phyloP scores from a whole-genome alignment of 2,888 invertebrate species.

The Meiosimyza decipiens region DNA sequence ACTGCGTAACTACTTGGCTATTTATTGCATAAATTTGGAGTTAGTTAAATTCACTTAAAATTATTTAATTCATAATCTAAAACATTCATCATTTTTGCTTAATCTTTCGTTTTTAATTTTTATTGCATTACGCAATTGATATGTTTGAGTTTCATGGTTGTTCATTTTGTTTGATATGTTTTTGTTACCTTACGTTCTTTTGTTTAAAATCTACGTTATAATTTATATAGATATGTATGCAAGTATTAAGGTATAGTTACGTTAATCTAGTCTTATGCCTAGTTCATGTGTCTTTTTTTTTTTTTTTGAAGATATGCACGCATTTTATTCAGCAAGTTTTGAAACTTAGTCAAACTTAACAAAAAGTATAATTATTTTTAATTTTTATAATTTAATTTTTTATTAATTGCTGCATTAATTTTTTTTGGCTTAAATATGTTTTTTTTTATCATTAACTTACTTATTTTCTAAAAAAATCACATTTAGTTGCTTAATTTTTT shows the following conservation, averaged over 20 bases:
- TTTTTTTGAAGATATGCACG: conserved; percentile 52
- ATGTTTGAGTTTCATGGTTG: conserved; percentile 65
- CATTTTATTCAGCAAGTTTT: conserved; percentile 57
- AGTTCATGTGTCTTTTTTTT: conserved; percentile 18
- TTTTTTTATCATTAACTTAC: conserved; percentile 35
- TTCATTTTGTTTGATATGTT: conserved; percentile 44
- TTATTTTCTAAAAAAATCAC: conserved; percentile 63
- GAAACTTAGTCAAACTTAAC: conserved; percentile 30
- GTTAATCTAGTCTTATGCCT: neutral
- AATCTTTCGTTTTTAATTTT: conserved; percentile 23
- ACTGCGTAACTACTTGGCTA: no score
- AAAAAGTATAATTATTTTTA: neutral
- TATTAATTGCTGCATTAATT: neutral
- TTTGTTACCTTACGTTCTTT: conserved; percentile 28
- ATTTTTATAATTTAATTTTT: no score
- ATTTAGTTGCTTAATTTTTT: conserved; percentile 62
- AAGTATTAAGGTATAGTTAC: no score
- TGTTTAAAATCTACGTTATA: conserved; percentile 25
- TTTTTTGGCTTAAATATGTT: neutral
- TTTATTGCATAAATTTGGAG: no score
- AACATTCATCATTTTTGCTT: neutral
- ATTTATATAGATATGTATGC: no score
- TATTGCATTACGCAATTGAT: conserved; percentile 55
- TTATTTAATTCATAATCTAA: no score
- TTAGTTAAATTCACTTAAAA: no score